A percentile compares a stretch with the other conserved stretches of the same genome.
These are phyloP conservation scores for Drosophila quadrilineata DNA, from an alignment of 1,140 invertebrate species.

Conservation along the genomic window DNA sequence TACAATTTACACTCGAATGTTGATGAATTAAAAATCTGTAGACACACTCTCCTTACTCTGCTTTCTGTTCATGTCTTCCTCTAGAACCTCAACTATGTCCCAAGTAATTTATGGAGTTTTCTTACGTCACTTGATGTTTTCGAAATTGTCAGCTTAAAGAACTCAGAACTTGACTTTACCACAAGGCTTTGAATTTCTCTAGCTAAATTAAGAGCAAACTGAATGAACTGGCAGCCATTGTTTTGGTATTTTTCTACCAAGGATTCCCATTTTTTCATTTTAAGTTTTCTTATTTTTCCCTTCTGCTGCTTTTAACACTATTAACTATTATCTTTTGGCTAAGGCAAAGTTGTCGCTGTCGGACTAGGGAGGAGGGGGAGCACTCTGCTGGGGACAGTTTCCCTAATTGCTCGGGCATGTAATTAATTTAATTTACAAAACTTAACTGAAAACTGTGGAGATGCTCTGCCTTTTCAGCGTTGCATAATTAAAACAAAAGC, in stretches of 20 bases:
- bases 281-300: neutral
- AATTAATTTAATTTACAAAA: conserved; percentile 69
- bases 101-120: no score
- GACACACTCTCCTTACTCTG: no score
- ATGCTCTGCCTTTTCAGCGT: conserved; percentile 8
- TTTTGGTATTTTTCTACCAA: neutral
- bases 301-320: conserved; percentile 45
- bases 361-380: no score
- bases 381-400: conserved; percentile 53
- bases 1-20: conserved; percentile 35
- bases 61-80: no score
- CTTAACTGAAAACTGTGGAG: conserved; percentile 45
- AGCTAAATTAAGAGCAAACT: no score
- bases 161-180: no score
- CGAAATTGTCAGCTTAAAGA: neutral
- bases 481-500: conserved; percentile 69
- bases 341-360: conserved; percentile 49
- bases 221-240: neutral
- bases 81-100: no score
- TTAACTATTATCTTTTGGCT: conserved; percentile 61
- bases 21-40: conserved; percentile 73
- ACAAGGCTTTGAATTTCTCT: no score
- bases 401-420: conserved; percentile 68
- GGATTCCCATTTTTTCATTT: neutral
- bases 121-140: no score